Base-by-base conservation (phyloP, 2,888 invertebrate species). In the Drosophila anomalata region DNA sequence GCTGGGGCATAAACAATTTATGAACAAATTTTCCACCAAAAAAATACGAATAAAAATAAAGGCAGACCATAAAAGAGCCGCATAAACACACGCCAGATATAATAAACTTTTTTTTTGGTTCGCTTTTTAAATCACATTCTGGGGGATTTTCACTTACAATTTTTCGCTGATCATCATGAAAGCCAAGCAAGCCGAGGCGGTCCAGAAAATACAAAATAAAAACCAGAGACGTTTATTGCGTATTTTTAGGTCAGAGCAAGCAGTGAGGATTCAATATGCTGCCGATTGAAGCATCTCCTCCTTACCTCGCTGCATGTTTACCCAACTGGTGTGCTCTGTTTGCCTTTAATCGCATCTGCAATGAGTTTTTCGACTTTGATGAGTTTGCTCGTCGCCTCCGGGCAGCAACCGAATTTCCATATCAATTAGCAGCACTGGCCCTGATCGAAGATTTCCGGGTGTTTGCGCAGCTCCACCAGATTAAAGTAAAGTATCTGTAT, bases 251-350 rank as follows among this genome's bases (percentile, higher is more conserved):
- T 69, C 68, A 73, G 31, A 73, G 57, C 50, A 63, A 74, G 60
- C 72, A 73, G 72, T 8, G 24, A 5, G 20, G 44, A 29, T n/a
- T 55, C 54, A 51, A 66, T 63, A 47, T 51, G 42, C 17, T 9
- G 29, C 44, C 54, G 44, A 47, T 31, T 44, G n/a, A 39, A 36
- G 24, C 52, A 39, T 57, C 41, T 57, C 41, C 41, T 42, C 22
- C 87, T 84, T 78, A 80, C 87, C 87, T 71, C 81, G 69, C 85
- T 87, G 85, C 81, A 81, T 81, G 41, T 62, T 79, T 59, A 57
- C 74, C 41, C 58, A 26, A 44, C 51, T 58, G 47, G 24, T 46
- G 48, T 31, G 41, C n/a, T 24, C 1, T 54, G 82, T 78, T 78
- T 76, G 52, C 53, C 48, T 80, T 84, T 76, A 80, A 76, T 78